Evolutionary conservation across 2,888 invertebrate genomes (phyloP).

Genomic region (Tachystola acroxantha): DNA sequence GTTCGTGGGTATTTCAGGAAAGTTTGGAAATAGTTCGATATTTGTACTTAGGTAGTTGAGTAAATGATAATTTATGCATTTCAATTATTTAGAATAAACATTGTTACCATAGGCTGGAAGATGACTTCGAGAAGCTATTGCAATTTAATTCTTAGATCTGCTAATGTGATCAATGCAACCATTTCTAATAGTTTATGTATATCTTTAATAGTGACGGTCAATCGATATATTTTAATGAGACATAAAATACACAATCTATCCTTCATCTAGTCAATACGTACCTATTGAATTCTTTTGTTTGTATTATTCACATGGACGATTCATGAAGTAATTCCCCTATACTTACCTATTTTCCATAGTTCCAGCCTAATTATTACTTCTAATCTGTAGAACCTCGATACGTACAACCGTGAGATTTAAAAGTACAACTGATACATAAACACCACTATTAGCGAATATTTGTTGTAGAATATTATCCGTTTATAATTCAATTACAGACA

Average conservation of each 20-base stretch:
- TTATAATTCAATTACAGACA: constrained; percentile 33
- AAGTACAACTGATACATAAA: constrained; percentile 55
- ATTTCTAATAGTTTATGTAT: too few species aligned
- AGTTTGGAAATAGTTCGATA: neutral
- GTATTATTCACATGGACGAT: too few species aligned
- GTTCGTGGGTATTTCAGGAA: neutral
- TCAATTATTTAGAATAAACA: constrained; percentile 53
- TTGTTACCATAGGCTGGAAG: constrained; percentile 55
- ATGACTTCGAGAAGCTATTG: too few species aligned
- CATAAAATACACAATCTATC: too few species aligned
- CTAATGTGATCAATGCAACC: too few species aligned
- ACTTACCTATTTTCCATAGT: too few species aligned
- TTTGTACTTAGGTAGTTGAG: constrained; percentile 22
- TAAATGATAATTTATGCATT: constrained; percentile 51
- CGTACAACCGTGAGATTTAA: constrained; percentile 32
- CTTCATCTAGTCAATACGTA: constrained; percentile 1
- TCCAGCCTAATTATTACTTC: too few species aligned
- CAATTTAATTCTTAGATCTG: too few species aligned
- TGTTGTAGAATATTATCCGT: constrained; percentile 65
- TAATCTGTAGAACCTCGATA: neutral
- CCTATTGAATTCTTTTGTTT: too few species aligned
- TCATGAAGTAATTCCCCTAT: too few species aligned
- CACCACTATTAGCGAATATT: constrained; percentile 59
- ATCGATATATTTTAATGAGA: too few species aligned
- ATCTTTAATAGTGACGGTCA: too few species aligned